Percentiles rank a stretch among this genome's conserved stretches.
phyloP scores from a whole-genome alignment of 1,140 invertebrate genomes.

The Achroia grisella region DNA sequence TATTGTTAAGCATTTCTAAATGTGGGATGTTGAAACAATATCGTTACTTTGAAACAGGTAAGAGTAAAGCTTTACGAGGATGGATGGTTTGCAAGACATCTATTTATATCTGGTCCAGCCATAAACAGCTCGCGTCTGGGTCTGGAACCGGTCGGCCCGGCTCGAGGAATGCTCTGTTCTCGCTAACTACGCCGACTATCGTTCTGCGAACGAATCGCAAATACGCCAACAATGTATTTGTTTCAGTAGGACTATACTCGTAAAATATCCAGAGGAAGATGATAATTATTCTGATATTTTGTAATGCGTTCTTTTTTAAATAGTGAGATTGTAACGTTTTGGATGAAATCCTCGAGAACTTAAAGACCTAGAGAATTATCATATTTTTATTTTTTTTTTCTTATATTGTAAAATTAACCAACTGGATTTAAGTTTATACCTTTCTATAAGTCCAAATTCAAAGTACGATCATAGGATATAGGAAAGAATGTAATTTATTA shows the following conservation, averaged over 20 bases:
- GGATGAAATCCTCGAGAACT: no score
- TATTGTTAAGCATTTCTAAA: not conserved
- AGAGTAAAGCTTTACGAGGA: slow-evolving; percentile 54
- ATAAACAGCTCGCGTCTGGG: slow-evolving; percentile 54
- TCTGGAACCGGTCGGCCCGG: slow-evolving; percentile 56
- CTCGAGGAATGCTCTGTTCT: slow-evolving; percentile 59
- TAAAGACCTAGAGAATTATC: no score
- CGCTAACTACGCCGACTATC: slow-evolving; percentile 30
- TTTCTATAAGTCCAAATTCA: no score
- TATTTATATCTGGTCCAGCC: slow-evolving; percentile 67
- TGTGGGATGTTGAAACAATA: not conserved
- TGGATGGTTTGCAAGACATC: slow-evolving; percentile 56
- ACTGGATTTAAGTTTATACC: no score
- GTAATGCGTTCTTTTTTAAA: no score
- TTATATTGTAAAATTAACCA: no score
- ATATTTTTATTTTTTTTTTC: no score
- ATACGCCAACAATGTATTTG: slow-evolving; percentile 51
- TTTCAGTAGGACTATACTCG: slow-evolving; percentile 21
- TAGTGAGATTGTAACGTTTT: no score
- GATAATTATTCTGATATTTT: no score
- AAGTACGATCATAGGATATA: no score
- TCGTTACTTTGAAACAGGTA: slow-evolving; percentile 10
- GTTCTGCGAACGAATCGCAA: slow-evolving; percentile 43
- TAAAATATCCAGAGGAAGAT: no score
- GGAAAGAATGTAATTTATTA: no score